phyloP scores from a whole-genome alignment of 2,888 invertebrate genomes.

The Philereme transversata region DNA sequence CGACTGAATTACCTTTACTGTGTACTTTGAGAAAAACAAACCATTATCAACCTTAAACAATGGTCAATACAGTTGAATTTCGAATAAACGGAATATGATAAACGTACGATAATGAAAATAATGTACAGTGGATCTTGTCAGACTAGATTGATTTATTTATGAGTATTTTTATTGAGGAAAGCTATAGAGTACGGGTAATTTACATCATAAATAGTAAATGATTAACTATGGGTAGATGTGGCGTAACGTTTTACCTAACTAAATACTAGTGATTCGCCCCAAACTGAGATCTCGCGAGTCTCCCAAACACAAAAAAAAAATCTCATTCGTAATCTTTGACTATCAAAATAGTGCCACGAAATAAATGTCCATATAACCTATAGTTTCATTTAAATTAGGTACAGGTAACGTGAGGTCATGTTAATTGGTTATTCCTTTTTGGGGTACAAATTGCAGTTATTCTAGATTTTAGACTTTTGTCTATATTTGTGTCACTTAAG shows the following conservation, averaged over 20 bases:
- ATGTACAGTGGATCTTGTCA: constrained; percentile 22
- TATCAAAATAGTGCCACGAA: too few species aligned
- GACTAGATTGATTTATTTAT: constrained; percentile 29
- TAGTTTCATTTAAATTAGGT: too few species aligned
- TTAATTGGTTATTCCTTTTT: too few species aligned
- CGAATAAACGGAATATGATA: neutral
- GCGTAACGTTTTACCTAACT: neutral
- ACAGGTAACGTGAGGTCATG: too few species aligned
- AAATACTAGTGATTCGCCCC: too few species aligned
- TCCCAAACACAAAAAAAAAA: too few species aligned
- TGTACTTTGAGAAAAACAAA: constrained; percentile 6
- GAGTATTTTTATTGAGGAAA: constrained; percentile 24
- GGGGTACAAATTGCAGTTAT: too few species aligned
- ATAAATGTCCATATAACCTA: too few species aligned
- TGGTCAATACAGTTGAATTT: constrained; percentile 2
- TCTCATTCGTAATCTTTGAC: too few species aligned
- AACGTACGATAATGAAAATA: constrained; percentile 19
- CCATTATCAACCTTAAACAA: neutral
- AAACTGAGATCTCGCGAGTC: too few species aligned
- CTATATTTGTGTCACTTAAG: too few species aligned
- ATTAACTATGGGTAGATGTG: neutral
- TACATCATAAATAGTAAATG: neutral
- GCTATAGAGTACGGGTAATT: constrained; percentile 25
- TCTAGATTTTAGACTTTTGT: too few species aligned
- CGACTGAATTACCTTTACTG: constrained; percentile 22